Evolutionary conservation across 2,888 invertebrate genomes (phyloP).

Genomic region (Acrobasis suavella): DNA sequence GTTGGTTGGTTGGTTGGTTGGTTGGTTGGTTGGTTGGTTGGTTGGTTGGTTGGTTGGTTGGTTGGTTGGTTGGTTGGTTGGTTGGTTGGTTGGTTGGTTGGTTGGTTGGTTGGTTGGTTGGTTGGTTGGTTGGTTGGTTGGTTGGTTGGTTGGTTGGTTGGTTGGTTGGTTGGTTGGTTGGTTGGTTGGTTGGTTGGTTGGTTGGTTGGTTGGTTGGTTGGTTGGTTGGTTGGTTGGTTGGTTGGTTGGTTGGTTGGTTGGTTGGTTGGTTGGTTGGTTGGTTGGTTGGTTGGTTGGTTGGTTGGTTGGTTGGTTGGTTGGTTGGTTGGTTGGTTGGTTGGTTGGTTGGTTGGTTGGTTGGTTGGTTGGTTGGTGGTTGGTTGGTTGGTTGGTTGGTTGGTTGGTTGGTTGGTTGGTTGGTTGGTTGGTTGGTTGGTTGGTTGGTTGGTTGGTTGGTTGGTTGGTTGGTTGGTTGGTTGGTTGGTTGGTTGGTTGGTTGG

Average conservation of each 20-base stretch:
- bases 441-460: constrained; percentile 18
- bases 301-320: constrained; percentile 13
- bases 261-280: constrained; percentile 22
- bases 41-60: not conserved
- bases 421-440: constrained; percentile 13
- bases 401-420: constrained; percentile 23
- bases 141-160: constrained; percentile 9
- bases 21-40: not conserved
- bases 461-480: constrained; percentile 8
- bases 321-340: constrained; percentile 20
- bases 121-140: constrained; percentile 6
- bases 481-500: constrained; percentile 16
- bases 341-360: constrained; percentile 21
- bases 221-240: constrained; percentile 16
- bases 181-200: not conserved
- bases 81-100: constrained; percentile 2
- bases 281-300: constrained; percentile 21
- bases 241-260: constrained; percentile 22
- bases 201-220: not conserved
- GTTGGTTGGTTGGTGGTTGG: constrained; percentile 20
- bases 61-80: constrained; percentile 1
- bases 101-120: constrained; percentile 6
- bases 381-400: constrained; percentile 26
- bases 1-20: constrained; percentile 14
- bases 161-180: constrained; percentile 2